phyloP scores from a whole-genome alignment of 2,113 vertebrate species.

The Megalops atlanticus region DNA sequence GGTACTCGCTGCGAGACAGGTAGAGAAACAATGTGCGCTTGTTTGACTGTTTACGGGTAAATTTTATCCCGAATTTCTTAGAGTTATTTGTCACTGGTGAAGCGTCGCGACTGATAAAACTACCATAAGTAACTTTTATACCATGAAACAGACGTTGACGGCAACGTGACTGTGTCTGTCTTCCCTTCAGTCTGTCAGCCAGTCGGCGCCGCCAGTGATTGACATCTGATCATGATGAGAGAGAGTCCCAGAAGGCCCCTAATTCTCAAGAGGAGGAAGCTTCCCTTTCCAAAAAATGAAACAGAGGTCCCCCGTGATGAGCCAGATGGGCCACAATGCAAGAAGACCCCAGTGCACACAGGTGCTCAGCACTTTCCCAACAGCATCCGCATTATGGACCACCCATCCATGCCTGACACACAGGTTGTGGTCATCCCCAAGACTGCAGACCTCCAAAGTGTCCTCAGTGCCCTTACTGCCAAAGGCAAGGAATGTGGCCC shows the following conservation, averaged over 20 bases:
- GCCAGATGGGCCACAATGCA: slow-evolving; percentile 21
- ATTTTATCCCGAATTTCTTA: too few relatives aligned
- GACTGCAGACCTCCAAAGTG: slow-evolving; percentile 79
- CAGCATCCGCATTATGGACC: slow-evolving; percentile 82
- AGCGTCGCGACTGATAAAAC: too few relatives aligned
- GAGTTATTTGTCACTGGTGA: too few relatives aligned
- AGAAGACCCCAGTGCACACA: slow-evolving; percentile 33
- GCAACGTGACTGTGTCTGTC: not conserved
- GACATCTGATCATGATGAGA: slow-evolving; percentile 79
- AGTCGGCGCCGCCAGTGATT: slow-evolving; percentile 37
- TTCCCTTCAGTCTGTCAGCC: slow-evolving; percentile 39
- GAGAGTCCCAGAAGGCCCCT: slow-evolving; percentile 87
- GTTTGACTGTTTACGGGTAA: too few relatives aligned
- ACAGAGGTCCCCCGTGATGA: slow-evolving; percentile 46
- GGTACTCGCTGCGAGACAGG: too few relatives aligned
- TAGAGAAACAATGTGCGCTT: too few relatives aligned
- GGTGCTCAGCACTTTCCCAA: slow-evolving; percentile 66
- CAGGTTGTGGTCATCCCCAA: slow-evolving; percentile 86
- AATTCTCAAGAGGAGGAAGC: slow-evolving; percentile 90
- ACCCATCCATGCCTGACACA: slow-evolving; percentile 82
- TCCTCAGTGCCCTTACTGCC: slow-evolving; percentile 83
- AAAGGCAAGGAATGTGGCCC: slow-evolving; percentile 86
- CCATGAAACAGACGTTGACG: not conserved
- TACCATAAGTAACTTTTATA: too few relatives aligned
- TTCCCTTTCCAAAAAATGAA: slow-evolving; percentile 72